phyloP scores from a whole-genome alignment of 2,888 invertebrate species.

The Lamproptera curius region DNA sequence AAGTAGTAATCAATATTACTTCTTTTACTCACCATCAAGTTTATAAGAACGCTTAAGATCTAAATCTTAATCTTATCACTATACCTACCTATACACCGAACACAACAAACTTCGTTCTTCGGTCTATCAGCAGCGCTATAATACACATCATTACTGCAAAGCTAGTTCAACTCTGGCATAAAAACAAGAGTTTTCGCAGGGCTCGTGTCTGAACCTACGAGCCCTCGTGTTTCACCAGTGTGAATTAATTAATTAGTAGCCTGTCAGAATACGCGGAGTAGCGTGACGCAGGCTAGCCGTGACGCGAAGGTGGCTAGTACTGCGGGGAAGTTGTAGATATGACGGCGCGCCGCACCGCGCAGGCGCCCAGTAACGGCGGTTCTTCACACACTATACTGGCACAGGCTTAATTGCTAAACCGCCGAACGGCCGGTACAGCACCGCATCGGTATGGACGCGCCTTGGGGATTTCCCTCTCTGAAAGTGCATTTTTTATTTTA shows the following conservation, averaged over 20 bases:
- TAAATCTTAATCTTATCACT: too few relatives aligned
- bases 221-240: constrained; percentile 40
- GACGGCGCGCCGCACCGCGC: constrained; percentile 36
- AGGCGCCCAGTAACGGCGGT: constrained; percentile 38
- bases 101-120: constrained; percentile 17
- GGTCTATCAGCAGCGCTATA: constrained; percentile 27
- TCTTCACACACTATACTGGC: not conserved
- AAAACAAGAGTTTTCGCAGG: too few relatives aligned
- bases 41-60: too few relatives aligned
- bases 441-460: constrained; percentile 53
- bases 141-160: constrained; percentile 30
- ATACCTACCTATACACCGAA: constrained; percentile 17
- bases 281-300: constrained; percentile 39
- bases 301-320: constrained; percentile 39
- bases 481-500: constrained; percentile 39
- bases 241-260: constrained; percentile 64
- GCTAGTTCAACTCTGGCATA: not conserved
- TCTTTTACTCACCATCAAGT: too few relatives aligned
- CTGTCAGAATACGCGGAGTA: constrained; percentile 44
- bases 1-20: too few relatives aligned
- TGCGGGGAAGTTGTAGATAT: constrained; percentile 46
- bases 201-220: constrained; percentile 6
- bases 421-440: constrained; percentile 44
- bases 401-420: constrained; percentile 59
- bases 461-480: constrained; percentile 55